Evolutionary conservation across 2,888 invertebrate species (phyloP).

Genomic region (Celastrina argiolus): DNA sequence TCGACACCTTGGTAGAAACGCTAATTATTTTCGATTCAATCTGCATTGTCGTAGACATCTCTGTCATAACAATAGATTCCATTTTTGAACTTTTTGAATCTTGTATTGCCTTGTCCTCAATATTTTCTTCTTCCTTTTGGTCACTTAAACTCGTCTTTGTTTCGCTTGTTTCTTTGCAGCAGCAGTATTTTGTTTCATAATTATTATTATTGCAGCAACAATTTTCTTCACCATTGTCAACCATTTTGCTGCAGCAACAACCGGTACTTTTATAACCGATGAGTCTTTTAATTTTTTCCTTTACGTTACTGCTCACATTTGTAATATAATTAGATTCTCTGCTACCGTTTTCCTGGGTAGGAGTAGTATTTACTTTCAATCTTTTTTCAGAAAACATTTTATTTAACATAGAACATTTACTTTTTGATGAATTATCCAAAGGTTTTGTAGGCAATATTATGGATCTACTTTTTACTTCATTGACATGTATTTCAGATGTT

Average conservation of each 20-base stretch:
- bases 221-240: not conserved
- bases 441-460: not conserved
- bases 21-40: constrained; percentile 11
- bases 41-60: constrained; percentile 26
- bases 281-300: not conserved
- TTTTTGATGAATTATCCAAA: constrained; percentile 38
- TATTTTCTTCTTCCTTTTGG: constrained; percentile 41
- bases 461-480: constrained; percentile 35
- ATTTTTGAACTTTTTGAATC: constrained; percentile 40
- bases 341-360: constrained; percentile 25
- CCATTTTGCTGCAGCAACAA: not conserved
- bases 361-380: constrained; percentile 16
- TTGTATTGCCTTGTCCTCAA: constrained; percentile 47
- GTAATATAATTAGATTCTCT: constrained; percentile 11
- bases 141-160: constrained; percentile 36
- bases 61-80: constrained; percentile 37
- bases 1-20: not conserved
- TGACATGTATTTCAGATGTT: constrained; percentile 43
- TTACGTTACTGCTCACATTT: not conserved
- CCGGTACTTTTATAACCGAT: not conserved
- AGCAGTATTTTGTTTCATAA: not conserved
- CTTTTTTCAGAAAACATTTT: constrained; percentile 27
- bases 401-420: constrained; percentile 40
- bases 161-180: constrained; percentile 38
- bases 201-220: not conserved